phyloP scores from a whole-genome alignment of 2,888 invertebrate species.

The Athalia rosae region DNA sequence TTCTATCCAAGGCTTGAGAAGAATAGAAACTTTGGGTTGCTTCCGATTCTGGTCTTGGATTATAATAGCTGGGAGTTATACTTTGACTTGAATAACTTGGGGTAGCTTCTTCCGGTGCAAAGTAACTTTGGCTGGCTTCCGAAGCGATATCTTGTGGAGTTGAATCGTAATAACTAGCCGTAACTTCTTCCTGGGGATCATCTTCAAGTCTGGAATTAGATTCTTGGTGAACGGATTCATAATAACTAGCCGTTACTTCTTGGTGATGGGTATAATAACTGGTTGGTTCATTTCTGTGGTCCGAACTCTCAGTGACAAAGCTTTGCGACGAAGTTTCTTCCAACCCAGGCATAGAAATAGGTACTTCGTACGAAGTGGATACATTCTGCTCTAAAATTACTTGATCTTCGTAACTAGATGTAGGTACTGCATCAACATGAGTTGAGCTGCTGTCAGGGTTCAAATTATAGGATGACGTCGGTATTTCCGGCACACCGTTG shows the following conservation, averaged over 20 bases:
- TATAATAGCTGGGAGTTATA: slow-evolving; percentile 66
- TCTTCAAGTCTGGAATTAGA: slow-evolving; percentile 61
- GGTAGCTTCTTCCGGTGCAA: slow-evolving; percentile 63
- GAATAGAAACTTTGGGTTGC: slow-evolving; percentile 70
- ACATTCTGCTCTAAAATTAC: slow-evolving; percentile 68
- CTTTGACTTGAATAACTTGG: slow-evolving; percentile 65
- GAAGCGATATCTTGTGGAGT: slow-evolving; percentile 57
- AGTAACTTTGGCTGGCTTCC: slow-evolving; percentile 69
- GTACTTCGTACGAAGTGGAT: slow-evolving; percentile 68
- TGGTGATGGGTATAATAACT: slow-evolving; percentile 68
- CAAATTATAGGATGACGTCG: slow-evolving; percentile 68
- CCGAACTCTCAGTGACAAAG: slow-evolving; percentile 67
- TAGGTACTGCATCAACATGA: slow-evolving; percentile 65
- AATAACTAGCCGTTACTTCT: slow-evolving; percentile 64
- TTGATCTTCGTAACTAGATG: slow-evolving; percentile 69
- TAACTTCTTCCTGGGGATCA: slow-evolving; percentile 64
- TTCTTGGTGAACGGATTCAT: slow-evolving; percentile 62
- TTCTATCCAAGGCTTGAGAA: slow-evolving; percentile 61
- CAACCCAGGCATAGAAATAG: slow-evolving; percentile 68
- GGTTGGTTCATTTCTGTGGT: slow-evolving; percentile 65
- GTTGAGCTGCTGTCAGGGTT: slow-evolving; percentile 68
- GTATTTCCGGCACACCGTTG: slow-evolving; percentile 69
- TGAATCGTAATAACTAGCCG: slow-evolving; percentile 66
- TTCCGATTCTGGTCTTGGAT: slow-evolving; percentile 66
- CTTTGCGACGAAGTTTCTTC: slow-evolving; percentile 67